These are phyloP conservation scores for Luffia ferchaultella DNA, from an alignment of 2,888 invertebrate species.

Conservation along the genomic window DNA sequence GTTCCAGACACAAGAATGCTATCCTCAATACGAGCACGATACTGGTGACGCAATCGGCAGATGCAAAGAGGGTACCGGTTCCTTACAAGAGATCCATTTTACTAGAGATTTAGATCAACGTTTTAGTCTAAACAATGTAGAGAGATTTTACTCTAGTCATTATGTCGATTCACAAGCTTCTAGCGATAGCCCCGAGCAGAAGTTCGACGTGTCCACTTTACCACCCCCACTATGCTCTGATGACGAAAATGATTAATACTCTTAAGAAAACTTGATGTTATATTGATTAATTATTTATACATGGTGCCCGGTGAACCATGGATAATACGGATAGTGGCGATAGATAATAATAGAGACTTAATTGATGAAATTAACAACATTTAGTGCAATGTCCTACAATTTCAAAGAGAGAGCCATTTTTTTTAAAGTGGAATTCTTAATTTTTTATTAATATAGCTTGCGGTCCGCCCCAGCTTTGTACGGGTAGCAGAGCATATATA, in stretches of 20 bases:
- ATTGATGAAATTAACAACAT: too few relatives aligned
- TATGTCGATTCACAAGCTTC: constrained; percentile 70
- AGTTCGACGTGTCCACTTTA: constrained; percentile 77
- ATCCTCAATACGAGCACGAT: constrained; percentile 50
- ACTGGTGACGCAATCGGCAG: constrained; percentile 23
- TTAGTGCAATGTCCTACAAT: too few relatives aligned
- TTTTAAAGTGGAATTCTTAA: too few relatives aligned
- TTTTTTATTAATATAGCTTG: too few relatives aligned
- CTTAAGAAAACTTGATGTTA: constrained; percentile 16
- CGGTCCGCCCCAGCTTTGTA: too few relatives aligned
- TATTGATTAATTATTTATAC: constrained; percentile 25
- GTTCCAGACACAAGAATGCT: constrained; percentile 57
- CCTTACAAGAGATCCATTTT: constrained; percentile 29
- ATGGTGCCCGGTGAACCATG: too few relatives aligned
- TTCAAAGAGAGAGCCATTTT: too few relatives aligned
- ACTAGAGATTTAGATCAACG: constrained; percentile 52
- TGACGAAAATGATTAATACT: constrained; percentile 69
- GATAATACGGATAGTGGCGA: constrained; percentile 27
- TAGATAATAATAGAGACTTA: too few relatives aligned
- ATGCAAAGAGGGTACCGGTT: constrained; percentile 16
- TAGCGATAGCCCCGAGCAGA: constrained; percentile 74
- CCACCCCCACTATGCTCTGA: constrained; percentile 82
- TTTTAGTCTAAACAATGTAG: constrained; percentile 55
- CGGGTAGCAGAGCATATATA: too few relatives aligned
- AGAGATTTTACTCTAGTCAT: constrained; percentile 57